Conservation (phyloP, 2,797 vertebrate species). For the Mus minutoides region DNA sequence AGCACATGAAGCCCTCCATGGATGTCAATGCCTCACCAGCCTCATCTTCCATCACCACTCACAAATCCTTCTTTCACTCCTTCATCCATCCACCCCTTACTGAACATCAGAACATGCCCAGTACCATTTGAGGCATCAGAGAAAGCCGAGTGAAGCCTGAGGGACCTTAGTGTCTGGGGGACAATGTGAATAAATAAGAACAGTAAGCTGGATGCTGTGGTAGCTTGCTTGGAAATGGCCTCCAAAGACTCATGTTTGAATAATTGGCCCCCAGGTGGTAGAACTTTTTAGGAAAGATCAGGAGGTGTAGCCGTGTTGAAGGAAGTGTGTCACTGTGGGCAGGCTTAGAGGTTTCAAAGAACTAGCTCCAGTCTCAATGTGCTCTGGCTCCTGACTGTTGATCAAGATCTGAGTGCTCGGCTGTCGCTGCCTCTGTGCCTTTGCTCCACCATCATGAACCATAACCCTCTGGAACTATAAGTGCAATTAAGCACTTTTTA, state of each 20-base stretch:
- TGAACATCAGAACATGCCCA: neutral
- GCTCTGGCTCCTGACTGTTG: neutral
- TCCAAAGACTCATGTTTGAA: neutral
- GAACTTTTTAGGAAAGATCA: neutral
- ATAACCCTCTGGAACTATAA: neutral
- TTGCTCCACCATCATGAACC: neutral
- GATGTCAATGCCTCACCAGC: neutral
- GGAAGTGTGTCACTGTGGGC: neutral
- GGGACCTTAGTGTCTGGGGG: neutral
- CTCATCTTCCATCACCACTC: neutral
- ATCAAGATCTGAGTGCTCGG: neutral
- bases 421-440: neutral
- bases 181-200: neutral
- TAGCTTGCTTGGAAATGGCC: neutral
- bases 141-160: neutral
- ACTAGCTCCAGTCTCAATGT: neutral
- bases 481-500: neutral
- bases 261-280: neutral
- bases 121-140: neutral
- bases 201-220: no score
- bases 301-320: neutral
- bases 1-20: neutral
- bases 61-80: neutral
- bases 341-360: neutral
- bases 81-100: neutral